Conservation (phyloP, 2,888 invertebrate genomes). For the Parnassius glacialis region DNA sequence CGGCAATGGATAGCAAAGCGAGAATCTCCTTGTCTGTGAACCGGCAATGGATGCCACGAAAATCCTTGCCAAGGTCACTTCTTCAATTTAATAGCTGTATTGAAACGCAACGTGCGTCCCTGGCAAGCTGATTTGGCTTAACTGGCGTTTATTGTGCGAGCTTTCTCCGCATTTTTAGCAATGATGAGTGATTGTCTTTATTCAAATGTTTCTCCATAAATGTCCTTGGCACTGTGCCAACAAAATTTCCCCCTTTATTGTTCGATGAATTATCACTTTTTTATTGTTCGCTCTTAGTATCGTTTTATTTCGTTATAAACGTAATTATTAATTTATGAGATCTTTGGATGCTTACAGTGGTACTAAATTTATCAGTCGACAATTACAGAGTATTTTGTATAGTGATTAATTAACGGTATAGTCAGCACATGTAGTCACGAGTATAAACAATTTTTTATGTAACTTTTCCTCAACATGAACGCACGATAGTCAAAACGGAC, state of each 20-base stretch:
- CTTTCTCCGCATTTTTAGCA: constrained; percentile 29
- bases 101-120: constrained; percentile 10
- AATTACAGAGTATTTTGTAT: constrained; percentile 19
- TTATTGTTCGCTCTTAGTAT: constrained; percentile 31
- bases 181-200: constrained; percentile 42
- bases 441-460: constrained; percentile 43
- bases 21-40: background rate
- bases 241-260: constrained; percentile 39
- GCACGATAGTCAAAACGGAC: constrained; percentile 47
- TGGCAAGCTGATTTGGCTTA: constrained; percentile 18
- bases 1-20: constrained; percentile 2
- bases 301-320: constrained; percentile 6
- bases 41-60: background rate
- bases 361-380: constrained; percentile 32
- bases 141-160: constrained; percentile 9
- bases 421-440: constrained; percentile 30
- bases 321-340: constrained; percentile 20
- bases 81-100: background rate
- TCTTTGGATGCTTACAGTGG: constrained; percentile 48
- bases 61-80: background rate
- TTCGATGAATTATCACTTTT: constrained; percentile 31
- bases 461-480: constrained; percentile 50
- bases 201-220: constrained; percentile 33
- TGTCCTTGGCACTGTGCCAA: constrained; percentile 45
- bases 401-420: constrained; percentile 9